Evolutionary conservation across 2,797 vertebrate species (phyloP).

Genomic region (Diplodus puntazzo): DNA sequence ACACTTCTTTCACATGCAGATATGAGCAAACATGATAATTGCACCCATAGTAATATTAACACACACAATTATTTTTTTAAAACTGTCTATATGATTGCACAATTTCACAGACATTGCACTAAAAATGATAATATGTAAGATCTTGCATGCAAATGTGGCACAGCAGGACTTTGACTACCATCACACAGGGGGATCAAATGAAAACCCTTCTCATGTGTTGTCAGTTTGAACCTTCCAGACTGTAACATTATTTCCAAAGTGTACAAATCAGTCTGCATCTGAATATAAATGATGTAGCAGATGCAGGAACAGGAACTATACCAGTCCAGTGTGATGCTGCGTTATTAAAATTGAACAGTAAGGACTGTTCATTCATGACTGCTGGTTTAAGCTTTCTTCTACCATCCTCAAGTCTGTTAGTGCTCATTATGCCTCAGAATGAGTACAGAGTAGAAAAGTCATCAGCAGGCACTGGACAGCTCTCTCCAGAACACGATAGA

Average conservation of each 20-base stretch:
- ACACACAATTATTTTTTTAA: too few relatives aligned
- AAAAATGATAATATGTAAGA: not conserved
- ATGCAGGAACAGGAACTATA: too few relatives aligned
- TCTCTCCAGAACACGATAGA: conserved; percentile 5
- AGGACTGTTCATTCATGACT: conserved; percentile 1
- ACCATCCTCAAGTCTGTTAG: not conserved
- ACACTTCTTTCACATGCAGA: too few relatives aligned
- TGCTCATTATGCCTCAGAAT: not conserved
- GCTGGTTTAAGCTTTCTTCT: not conserved
- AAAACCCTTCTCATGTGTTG: not conserved
- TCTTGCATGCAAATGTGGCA: not conserved
- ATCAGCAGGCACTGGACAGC: not conserved
- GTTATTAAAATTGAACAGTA: too few relatives aligned
- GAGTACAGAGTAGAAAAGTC: not conserved
- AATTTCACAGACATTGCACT: not conserved
- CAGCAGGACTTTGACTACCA: not conserved
- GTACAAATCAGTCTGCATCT: too few relatives aligned
- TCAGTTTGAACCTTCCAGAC: not conserved
- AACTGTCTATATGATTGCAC: too few relatives aligned
- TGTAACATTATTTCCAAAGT: not conserved
- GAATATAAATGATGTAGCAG: too few relatives aligned
- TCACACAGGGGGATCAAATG: not conserved
- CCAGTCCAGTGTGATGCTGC: too few relatives aligned
- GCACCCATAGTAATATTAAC: too few relatives aligned
- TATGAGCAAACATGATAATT: too few relatives aligned